A percentile compares a stretch with the other conserved stretches of the same genome.
Conservation (phyloP, 2,888 invertebrate genomes). For the Lasioglossum marginatum region DNA sequence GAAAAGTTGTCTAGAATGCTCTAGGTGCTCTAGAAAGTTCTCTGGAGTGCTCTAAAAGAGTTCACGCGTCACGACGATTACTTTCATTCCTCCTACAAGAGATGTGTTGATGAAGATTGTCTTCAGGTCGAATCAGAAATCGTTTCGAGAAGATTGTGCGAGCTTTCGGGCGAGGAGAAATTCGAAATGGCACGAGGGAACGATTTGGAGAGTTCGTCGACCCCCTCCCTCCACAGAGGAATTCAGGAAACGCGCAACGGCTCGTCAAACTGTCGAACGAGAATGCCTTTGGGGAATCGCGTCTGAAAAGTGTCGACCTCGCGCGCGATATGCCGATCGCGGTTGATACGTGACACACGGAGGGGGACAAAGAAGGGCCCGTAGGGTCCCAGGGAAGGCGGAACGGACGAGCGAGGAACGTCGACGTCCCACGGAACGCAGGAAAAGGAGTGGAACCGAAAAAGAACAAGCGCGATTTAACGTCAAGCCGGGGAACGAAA, state of each 20-base stretch:
- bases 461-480: conserved; percentile 52
- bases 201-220: conserved; percentile 1
- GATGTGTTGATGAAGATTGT: background rate
- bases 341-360: conserved; percentile 13
- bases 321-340: conserved; percentile 22
- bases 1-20: no score
- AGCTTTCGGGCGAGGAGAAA: background rate
- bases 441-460: conserved; percentile 45
- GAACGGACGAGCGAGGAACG: conserved; percentile 36
- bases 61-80: background rate
- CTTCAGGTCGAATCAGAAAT: no score
- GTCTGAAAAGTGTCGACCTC: background rate
- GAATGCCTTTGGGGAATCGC: background rate
- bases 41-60: no score
- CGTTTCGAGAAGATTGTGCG: background rate
- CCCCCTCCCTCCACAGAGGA: background rate
- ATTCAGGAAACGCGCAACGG: conserved; percentile 11
- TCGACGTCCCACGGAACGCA: conserved; percentile 28
- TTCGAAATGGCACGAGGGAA: background rate
- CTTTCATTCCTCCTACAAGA: background rate
- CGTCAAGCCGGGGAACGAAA: conserved; percentile 56
- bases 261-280: conserved; percentile 14
- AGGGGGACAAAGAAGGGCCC: background rate
- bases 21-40: no score
- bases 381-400: background rate